Evolutionary conservation across 2,797 vertebrate species (phyloP), one percentile per base, ranked within the genome.

Genomic region (Coranthus polyacanthus): DNA sequence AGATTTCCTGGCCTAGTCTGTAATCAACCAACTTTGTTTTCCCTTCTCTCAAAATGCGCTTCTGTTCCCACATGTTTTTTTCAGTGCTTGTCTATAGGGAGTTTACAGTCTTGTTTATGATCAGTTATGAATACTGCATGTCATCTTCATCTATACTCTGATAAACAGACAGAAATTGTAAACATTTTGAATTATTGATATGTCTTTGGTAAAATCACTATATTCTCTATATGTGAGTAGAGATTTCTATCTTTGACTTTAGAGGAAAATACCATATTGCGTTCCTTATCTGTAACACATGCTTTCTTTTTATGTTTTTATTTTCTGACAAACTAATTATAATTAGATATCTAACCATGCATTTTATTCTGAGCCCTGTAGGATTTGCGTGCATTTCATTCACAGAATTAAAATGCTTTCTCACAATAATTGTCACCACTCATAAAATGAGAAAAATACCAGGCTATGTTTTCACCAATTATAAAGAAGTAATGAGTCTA

Each of bases 371-470:
- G 44, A 54, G 53, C 56, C 61, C 59, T 18, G 0, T 16, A 66
- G 68, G 77, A 87, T 84, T 75, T 72, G 70, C 77, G 80, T 76
- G 53, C 57, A 52, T 68, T 66, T 77, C 41, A 70, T 81, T 81
- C 16, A 38, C 36, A 60, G 20, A 47, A 78, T 82, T 47, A 58
- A 81, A 75, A 67, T 43, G 46, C 8, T 42, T 66, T 51, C 11
- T 18, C 26, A 22, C 39, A 75, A 38, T 64, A 57, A 50, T 50
- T 71, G 53, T 78, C 65, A 65, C 46, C 12, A 68, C 58, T 59
- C 44, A 16, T 49, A 11, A 69, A 79, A 58, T 43, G 42, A 34
- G n/a, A 51, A 80, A 66, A 32, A 32, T 32, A 32, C 9, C 29
- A 53, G 9, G 21, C 18, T 26, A 16, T 37, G 6, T 54, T 70